Evolutionary conservation across 2,113 vertebrate species (phyloP).

Genomic region (Chauna torquata): DNA sequence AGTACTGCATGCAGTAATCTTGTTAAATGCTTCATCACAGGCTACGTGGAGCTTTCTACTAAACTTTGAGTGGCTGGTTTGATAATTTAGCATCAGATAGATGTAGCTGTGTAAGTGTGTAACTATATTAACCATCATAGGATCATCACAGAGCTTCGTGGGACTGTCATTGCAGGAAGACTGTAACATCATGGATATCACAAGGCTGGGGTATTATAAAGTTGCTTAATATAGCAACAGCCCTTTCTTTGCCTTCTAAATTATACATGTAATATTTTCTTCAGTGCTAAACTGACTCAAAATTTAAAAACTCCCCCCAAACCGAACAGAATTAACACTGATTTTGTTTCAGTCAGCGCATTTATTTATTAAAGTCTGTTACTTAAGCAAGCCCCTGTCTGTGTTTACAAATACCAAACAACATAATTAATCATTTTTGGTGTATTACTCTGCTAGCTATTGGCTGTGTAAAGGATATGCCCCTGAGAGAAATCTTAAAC

Average conservation of each 20-base stretch:
- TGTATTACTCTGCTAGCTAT: background rate
- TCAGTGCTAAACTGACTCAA: background rate
- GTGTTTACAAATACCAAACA: background rate
- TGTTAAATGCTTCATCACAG: background rate
- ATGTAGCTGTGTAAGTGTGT: background rate
- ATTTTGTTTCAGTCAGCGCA: background rate
- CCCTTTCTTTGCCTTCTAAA: background rate
- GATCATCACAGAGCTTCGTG: background rate
- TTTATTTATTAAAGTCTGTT: conserved; percentile 3
- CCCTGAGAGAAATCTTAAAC: background rate
- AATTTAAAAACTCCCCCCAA: background rate
- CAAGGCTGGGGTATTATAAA: background rate
- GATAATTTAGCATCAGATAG: conserved; percentile 7
- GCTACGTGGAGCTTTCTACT: background rate
- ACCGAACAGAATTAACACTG: background rate
- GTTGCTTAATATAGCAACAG: background rate
- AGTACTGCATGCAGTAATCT: background rate
- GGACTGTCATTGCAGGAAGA: background rate
- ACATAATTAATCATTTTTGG: background rate
- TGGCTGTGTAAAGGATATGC: background rate
- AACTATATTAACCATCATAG: background rate
- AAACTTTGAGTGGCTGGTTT: background rate
- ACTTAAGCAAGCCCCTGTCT: background rate
- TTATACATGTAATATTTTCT: background rate
- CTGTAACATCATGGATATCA: background rate